Evolutionary conservation across 2,113 vertebrate genomes (phyloP).

Genomic region (Elachura formosa): DNA sequence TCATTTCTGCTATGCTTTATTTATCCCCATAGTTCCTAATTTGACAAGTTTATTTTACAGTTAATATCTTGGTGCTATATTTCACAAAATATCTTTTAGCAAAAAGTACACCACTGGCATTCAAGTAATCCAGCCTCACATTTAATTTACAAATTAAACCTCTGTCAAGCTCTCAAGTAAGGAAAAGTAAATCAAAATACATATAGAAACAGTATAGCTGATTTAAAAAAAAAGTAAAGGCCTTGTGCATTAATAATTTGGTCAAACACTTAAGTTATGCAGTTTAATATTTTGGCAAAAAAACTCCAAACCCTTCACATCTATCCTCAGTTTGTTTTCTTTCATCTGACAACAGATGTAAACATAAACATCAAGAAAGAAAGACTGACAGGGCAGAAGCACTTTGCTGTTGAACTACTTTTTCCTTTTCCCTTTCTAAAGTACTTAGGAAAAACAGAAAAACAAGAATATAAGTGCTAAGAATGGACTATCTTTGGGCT

Average conservation of each 20-base stretch:
- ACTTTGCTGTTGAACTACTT: background rate
- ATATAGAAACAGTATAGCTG: constrained; percentile 49
- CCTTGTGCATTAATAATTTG: constrained; percentile 72
- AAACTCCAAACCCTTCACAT: background rate
- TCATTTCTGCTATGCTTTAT: constrained; percentile 74
- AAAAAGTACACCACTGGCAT: constrained; percentile 63
- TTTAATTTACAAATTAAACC: constrained; percentile 65
- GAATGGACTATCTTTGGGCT: constrained; percentile 58
- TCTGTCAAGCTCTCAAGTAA: constrained; percentile 58
- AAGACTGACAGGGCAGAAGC: constrained; percentile 34
- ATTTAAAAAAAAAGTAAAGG: constrained; percentile 62
- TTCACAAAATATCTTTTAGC: constrained; percentile 75
- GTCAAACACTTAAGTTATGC: constrained; percentile 60
- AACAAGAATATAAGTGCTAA: constrained; percentile 27
- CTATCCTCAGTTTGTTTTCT: background rate
- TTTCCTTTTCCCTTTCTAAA: constrained; percentile 21
- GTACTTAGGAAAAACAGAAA: constrained; percentile 4
- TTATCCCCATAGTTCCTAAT: constrained; percentile 70
- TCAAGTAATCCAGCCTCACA: constrained; percentile 63
- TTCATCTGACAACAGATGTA: constrained; percentile 44
- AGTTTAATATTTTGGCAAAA: constrained; percentile 75
- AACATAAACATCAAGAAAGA: constrained; percentile 44
- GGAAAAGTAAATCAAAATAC: constrained; percentile 63
- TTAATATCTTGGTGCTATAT: constrained; percentile 61
- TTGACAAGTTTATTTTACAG: constrained; percentile 67